These are phyloP conservation scores for Chloroceryle amazona DNA, from an alignment of 2,797 vertebrate species.

Conservation along the genomic window DNA sequence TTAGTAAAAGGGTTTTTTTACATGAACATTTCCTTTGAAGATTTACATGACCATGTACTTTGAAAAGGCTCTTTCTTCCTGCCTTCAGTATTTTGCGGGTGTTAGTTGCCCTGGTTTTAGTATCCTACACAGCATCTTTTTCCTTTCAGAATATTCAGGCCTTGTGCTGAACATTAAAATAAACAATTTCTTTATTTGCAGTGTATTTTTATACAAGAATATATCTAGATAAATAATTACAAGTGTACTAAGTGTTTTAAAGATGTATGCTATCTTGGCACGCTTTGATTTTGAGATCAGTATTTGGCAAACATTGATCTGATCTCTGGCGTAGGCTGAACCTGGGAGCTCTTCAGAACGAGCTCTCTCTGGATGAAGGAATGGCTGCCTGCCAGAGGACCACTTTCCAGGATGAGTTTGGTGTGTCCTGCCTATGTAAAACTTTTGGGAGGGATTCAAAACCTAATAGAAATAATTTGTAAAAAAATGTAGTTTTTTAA, in stretches of 20 bases:
- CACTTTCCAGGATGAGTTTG: neutral
- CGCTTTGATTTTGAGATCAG: neutral
- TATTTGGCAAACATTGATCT: neutral
- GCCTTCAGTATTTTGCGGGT: neutral
- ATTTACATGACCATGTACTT: neutral
- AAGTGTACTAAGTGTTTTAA: neutral
- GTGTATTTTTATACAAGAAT: neutral
- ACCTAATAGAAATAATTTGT: neutral
- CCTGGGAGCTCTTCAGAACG: neutral
- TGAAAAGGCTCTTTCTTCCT: neutral
- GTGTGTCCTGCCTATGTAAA: neutral
- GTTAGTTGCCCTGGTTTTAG: neutral
- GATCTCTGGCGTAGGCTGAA: neutral
- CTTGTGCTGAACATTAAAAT: neutral
- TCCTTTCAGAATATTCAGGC: neutral
- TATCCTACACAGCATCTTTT: neutral
- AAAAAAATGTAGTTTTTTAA: neutral
- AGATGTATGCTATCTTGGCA: neutral
- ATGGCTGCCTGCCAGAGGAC: neutral
- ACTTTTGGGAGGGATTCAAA: neutral
- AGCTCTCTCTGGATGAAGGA: neutral
- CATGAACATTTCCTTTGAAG: neutral
- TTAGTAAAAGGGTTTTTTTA: neutral
- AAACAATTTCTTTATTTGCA: neutral
- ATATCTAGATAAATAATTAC: neutral